phyloP scores from a whole-genome alignment of 2,797 vertebrate species.

The Propithecus perrieri region DNA sequence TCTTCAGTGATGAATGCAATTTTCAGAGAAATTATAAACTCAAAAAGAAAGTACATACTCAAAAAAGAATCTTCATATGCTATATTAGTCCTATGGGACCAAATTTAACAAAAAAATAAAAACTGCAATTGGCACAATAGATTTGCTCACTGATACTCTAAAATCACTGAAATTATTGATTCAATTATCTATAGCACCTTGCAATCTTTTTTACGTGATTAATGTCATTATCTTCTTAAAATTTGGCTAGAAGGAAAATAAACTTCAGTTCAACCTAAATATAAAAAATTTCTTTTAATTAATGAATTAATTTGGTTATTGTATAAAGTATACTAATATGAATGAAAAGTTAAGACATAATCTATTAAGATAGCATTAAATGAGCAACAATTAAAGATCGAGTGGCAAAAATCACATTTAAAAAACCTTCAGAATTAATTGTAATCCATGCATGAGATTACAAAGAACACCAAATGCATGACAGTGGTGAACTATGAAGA shows the following conservation, averaged over 20 bases:
- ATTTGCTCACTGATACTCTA: neutral
- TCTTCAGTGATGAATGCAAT: neutral
- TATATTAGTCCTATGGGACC: neutral
- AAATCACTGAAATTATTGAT: neutral
- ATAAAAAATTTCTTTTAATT: neutral
- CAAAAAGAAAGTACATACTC: neutral
- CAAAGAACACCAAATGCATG: neutral
- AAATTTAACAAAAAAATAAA: constrained; percentile 42
- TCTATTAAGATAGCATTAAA: neutral
- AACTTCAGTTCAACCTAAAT: neutral
- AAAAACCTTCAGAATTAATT: constrained; percentile 18
- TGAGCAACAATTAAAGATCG: neutral
- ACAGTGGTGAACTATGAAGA: neutral
- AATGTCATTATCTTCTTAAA: neutral
- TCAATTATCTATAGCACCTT: neutral
- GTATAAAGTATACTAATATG: neutral
- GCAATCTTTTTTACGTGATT: neutral
- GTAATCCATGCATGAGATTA: neutral
- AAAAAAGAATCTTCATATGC: neutral
- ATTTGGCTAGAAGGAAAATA: neutral
- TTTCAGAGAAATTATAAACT: neutral
- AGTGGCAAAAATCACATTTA: neutral
- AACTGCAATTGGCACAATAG: neutral
- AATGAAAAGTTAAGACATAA: neutral
- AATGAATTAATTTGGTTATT: neutral